These are phyloP conservation scores for Xestoiulus laeticollis DNA, from an alignment of 2,888 invertebrate species.

Conservation along the genomic window DNA sequence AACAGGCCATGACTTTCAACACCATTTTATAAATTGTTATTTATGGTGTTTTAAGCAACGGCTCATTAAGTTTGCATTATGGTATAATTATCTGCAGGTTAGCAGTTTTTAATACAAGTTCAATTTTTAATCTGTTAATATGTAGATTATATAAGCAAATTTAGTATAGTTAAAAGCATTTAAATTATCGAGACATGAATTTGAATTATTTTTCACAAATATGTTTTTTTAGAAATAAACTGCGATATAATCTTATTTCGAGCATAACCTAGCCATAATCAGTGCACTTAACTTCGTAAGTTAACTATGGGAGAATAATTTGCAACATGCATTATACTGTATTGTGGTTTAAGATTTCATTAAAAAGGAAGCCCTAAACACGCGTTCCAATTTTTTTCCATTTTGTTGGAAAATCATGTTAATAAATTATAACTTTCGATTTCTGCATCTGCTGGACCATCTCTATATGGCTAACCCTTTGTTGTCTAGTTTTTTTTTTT, in stretches of 20 bases:
- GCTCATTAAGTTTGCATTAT: background rate
- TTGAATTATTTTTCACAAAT: background rate
- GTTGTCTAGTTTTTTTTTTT: background rate
- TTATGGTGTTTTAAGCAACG: background rate
- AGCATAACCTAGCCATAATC: too few species aligned
- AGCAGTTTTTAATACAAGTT: background rate
- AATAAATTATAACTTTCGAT: background rate
- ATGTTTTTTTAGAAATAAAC: too few species aligned
- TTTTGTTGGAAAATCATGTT: background rate
- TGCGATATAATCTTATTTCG: too few species aligned
- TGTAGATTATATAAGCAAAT: background rate
- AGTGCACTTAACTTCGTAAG: too few species aligned
- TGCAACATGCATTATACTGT: too few species aligned
- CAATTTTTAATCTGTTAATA: background rate
- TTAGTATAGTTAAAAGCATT: background rate
- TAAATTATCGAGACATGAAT: background rate
- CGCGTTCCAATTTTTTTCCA: background rate
- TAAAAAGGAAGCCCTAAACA: too few species aligned
- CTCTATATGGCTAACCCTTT: background rate
- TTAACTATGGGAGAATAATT: too few species aligned
- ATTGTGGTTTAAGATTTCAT: too few species aligned
- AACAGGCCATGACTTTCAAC: constrained; percentile 37
- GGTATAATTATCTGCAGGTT: background rate
- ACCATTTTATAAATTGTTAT: background rate
- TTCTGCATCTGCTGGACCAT: background rate